These are phyloP conservation scores for Drosophila repleta DNA, from an alignment of 1,140 invertebrate species.

Conservation along the genomic window DNA sequence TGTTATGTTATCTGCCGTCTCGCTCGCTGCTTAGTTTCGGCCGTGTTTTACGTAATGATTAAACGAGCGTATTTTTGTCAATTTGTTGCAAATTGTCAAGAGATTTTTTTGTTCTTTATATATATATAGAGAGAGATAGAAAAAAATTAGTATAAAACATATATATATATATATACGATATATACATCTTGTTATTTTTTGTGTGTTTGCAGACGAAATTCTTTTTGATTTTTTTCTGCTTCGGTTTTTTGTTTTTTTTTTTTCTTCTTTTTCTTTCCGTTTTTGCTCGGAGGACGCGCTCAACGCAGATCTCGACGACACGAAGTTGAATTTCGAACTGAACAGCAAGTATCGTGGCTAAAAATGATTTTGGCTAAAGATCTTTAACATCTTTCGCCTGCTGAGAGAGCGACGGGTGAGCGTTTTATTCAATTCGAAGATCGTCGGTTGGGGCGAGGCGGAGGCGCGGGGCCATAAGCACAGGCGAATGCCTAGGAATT, in stretches of 20 bases:
- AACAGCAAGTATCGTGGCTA: slow-evolving; percentile 69
- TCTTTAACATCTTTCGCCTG: slow-evolving; percentile 45
- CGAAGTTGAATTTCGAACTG: slow-evolving; percentile 78
- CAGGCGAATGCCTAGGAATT: slow-evolving; percentile 54
- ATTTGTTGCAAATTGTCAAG: slow-evolving; percentile 78
- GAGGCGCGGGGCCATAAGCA: slow-evolving; percentile 1
- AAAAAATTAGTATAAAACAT: slow-evolving; percentile 27
- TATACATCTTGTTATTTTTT: slow-evolving; percentile 56
- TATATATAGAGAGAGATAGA: slow-evolving; percentile 64
- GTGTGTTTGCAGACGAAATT: slow-evolving; percentile 49
- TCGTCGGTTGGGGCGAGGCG: neutral
- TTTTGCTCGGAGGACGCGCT: slow-evolving; percentile 31
- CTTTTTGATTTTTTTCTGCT: slow-evolving; percentile 9
- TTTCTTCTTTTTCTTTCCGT: neutral
- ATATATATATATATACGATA: slow-evolving; percentile 52
- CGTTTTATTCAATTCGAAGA: slow-evolving; percentile 30
- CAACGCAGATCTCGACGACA: slow-evolving; percentile 61
- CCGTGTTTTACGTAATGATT: slow-evolving; percentile 77
- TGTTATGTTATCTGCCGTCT: slow-evolving; percentile 34
- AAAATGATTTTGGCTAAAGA: slow-evolving; percentile 74
- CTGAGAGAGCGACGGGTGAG: slow-evolving; percentile 38
- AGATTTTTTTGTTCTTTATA: slow-evolving; percentile 57
- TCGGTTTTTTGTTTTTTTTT: slow-evolving; percentile 5
- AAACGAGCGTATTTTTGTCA: slow-evolving; percentile 77
- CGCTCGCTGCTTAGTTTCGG: slow-evolving; percentile 21